These are phyloP conservation scores for Grantiella picta DNA, from an alignment of 2,113 vertebrate species.

Conservation along the genomic window DNA sequence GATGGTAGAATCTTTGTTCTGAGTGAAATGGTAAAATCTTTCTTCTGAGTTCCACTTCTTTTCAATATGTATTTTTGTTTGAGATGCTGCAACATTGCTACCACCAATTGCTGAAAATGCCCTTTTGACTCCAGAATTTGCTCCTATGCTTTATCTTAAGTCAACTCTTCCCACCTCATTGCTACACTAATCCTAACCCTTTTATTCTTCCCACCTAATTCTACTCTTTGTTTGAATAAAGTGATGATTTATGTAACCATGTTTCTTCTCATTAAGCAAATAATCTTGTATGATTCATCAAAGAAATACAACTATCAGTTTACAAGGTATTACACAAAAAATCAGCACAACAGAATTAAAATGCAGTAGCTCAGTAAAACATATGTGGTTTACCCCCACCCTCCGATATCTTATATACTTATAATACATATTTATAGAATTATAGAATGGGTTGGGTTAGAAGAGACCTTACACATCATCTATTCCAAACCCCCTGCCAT, in stretches of 20 bases:
- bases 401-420: not conserved
- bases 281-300: not conserved
- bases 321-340: not conserved
- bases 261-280: not conserved
- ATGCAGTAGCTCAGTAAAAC: not conserved
- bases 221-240: not conserved
- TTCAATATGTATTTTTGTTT: not conserved
- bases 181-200: not conserved
- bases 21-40: not conserved
- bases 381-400: rapidly evolving
- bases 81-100: not conserved
- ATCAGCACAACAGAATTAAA: not conserved
- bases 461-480: not conserved
- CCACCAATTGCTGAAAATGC: not conserved
- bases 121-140: not conserved
- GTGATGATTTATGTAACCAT: not conserved
- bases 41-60: not conserved
- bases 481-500: not conserved
- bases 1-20: not conserved
- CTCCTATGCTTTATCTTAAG: not conserved
- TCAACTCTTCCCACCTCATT: not conserved
- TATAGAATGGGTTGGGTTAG: not conserved
- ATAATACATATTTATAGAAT: not conserved
- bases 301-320: not conserved
- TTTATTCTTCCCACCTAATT: not conserved